A percentile compares a stretch with the other conserved stretches of the same genome.
Conservation (phyloP, 2,888 invertebrate species). For the Cantharis nigra region DNA sequence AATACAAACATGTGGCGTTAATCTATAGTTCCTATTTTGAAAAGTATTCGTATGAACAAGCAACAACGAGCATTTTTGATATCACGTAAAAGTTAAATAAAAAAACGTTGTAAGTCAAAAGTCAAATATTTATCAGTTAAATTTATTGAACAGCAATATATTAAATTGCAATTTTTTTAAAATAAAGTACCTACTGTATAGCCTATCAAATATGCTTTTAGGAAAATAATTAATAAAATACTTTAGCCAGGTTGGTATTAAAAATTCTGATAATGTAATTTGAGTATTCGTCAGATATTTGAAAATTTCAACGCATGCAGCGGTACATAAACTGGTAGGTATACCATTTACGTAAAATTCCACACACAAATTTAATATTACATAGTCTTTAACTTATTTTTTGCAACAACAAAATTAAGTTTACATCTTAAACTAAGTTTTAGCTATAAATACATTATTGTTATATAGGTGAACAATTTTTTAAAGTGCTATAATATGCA, state of each 20-base stretch:
- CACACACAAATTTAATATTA: too few species aligned
- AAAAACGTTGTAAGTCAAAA: neutral
- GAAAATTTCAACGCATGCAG: neutral
- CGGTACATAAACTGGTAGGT: too few species aligned
- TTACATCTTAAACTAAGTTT: too few species aligned
- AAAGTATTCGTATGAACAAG: neutral
- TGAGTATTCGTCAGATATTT: neutral
- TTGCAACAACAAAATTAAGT: too few species aligned
- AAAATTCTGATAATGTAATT: neutral
- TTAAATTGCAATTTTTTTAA: neutral
- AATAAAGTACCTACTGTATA: neutral
- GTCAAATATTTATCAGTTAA: neutral
- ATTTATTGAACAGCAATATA: neutral
- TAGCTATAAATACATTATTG: too few species aligned
- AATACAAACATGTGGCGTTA: neutral
- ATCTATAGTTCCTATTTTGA: neutral
- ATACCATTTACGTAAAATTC: neutral
- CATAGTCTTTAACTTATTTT: too few species aligned
- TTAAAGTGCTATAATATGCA: too few species aligned
- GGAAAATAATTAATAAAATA: neutral
- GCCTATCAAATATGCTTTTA: neutral
- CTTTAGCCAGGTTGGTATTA: neutral
- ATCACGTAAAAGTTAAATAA: neutral
- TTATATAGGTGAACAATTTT: too few species aligned
- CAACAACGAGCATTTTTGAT: neutral